Conservation (phyloP, 2,888 invertebrate species). For the Acleris emargana region DNA sequence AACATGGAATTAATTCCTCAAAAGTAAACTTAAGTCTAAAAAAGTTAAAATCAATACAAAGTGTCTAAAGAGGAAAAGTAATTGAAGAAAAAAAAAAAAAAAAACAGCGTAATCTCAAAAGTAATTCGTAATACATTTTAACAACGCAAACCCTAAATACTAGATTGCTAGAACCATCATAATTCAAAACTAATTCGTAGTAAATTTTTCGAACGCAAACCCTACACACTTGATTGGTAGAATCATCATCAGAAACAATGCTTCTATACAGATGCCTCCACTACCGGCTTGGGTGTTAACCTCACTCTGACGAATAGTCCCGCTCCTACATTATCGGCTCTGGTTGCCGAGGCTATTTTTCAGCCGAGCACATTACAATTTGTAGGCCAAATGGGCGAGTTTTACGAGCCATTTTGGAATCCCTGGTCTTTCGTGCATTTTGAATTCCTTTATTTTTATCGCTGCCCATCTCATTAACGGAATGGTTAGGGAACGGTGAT, state of each 20-base stretch:
- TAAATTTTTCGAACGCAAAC: neutral
- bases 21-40: too few relatives aligned
- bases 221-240: slow-evolving; percentile 3
- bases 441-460: slow-evolving; percentile 23
- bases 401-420: slow-evolving; percentile 43
- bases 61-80: too few relatives aligned
- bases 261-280: slow-evolving; percentile 8
- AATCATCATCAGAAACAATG: slow-evolving; percentile 11
- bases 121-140: neutral
- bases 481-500: slow-evolving; percentile 28
- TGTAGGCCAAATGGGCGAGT: slow-evolving; percentile 53
- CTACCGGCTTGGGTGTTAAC: slow-evolving; percentile 34
- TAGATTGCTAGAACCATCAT: slow-evolving; percentile 6
- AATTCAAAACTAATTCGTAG: neutral
- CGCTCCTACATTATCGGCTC: slow-evolving; percentile 66
- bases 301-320: slow-evolving; percentile 61
- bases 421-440: slow-evolving; percentile 32
- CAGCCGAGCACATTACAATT: slow-evolving; percentile 58
- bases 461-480: slow-evolving; percentile 28
- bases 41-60: too few relatives aligned
- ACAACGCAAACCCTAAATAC: neutral
- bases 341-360: slow-evolving; percentile 63
- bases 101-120: neutral
- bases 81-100: too few relatives aligned
- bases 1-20: too few relatives aligned